phyloP scores from a whole-genome alignment of 1,140 invertebrate species.

The Trichonephila inaurata region DNA sequence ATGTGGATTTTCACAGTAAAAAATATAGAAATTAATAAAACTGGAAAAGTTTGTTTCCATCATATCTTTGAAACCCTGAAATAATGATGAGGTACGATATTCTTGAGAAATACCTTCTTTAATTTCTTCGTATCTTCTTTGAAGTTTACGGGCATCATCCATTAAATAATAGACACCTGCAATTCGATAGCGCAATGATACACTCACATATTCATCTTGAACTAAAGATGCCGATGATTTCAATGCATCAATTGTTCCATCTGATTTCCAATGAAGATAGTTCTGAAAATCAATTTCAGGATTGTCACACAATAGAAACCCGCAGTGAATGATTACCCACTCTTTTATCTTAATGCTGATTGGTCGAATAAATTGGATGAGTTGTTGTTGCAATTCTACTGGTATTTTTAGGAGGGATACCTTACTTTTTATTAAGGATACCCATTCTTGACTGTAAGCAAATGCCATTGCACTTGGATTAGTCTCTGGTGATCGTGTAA shows the following conservation, averaged over 20 bases:
- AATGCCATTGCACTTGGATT: too few relatives aligned
- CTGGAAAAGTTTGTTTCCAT: not conserved
- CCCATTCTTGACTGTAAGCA: too few relatives aligned
- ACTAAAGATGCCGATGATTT: not conserved
- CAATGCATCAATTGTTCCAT: not conserved
- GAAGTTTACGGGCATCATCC: not conserved
- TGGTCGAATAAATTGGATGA: too few relatives aligned
- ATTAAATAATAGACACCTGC: not conserved
- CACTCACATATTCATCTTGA: not conserved
- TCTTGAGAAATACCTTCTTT: not conserved
- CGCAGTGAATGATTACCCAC: too few relatives aligned
- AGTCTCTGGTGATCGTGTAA: too few relatives aligned
- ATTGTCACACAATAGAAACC: too few relatives aligned
- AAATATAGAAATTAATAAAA: not conserved
- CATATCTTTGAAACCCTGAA: not conserved
- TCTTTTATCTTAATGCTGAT: too few relatives aligned
- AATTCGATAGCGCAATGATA: not conserved
- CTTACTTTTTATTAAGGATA: too few relatives aligned
- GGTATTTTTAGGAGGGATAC: too few relatives aligned
- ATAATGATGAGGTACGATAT: not conserved
- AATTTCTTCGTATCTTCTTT: not conserved
- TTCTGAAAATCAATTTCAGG: not conserved
- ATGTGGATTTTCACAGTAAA: not conserved
- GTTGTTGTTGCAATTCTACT: too few relatives aligned
- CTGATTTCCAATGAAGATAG: not conserved